Percentiles rank a stretch among this genome's conserved stretches.
Conservation (phyloP, 2,113 vertebrate genomes). For the Oriolus oriolus region DNA sequence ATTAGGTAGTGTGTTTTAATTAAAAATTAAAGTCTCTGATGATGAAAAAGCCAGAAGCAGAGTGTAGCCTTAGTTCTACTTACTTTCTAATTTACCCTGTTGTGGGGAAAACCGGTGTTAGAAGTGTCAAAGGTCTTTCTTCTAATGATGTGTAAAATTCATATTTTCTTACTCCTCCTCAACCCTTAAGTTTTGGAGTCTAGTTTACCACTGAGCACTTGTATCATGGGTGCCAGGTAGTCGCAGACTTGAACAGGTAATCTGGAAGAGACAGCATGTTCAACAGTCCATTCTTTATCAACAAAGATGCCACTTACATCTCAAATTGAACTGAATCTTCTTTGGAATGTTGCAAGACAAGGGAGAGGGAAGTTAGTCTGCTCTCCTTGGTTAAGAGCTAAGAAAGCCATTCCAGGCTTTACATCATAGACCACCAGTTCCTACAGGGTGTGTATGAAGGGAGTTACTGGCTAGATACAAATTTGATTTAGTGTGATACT, state of each 20-base stretch:
- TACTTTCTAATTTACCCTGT: background rate
- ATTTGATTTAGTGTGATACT: background rate
- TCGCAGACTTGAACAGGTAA: accelerated
- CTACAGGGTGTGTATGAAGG: background rate
- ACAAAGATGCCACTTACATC: background rate
- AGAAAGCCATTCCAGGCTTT: background rate
- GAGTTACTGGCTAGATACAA: background rate
- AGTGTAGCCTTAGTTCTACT: background rate
- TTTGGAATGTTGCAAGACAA: background rate
- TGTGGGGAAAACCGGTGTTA: background rate
- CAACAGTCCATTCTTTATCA: background rate
- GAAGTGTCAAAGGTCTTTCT: background rate
- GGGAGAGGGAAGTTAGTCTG: background rate
- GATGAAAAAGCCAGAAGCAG: background rate
- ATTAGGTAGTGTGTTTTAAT: background rate
- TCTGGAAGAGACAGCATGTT: background rate
- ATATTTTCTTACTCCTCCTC: background rate
- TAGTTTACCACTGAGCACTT: background rate
- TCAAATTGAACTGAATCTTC: background rate
- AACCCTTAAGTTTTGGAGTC: background rate
- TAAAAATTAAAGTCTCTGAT: background rate
- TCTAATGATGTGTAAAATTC: background rate
- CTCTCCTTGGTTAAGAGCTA: background rate
- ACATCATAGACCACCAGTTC: background rate
- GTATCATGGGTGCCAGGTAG: background rate